Percentiles rank a stretch among this genome's conserved stretches.
Evolutionary conservation across 2,113 vertebrate species (phyloP).

Genomic region (Thinocorus orbignyianus): DNA sequence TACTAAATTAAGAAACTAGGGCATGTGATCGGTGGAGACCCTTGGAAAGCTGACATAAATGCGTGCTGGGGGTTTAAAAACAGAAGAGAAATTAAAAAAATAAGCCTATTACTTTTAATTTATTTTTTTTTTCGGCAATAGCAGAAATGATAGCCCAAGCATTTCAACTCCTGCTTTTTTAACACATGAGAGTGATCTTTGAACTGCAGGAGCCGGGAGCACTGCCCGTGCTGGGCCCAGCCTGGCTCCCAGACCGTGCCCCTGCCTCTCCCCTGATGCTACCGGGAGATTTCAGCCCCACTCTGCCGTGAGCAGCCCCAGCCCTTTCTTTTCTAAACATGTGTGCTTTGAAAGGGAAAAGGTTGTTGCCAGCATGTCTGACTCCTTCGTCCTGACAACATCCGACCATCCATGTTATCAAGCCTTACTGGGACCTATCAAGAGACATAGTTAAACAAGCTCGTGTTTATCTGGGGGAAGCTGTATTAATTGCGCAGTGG

Average conservation of each 20-base stretch:
- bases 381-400: conserved; percentile 82
- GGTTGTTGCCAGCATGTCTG: conserved; percentile 87
- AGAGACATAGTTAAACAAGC: conserved; percentile 86
- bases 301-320: conserved; percentile 64
- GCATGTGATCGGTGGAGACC: background rate
- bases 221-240: background rate
- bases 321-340: conserved; percentile 76
- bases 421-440: conserved; percentile 81
- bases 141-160: rapidly evolving
- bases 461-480: conserved; percentile 86
- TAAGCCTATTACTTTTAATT: background rate
- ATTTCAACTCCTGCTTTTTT: background rate
- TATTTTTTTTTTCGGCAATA: background rate
- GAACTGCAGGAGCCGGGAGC: background rate
- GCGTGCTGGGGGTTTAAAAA: background rate
- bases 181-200: background rate
- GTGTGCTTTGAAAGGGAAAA: conserved; percentile 74
- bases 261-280: conserved; percentile 17
- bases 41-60: background rate
- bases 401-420: conserved; percentile 87
- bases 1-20: conserved; percentile 47
- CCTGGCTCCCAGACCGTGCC: background rate
- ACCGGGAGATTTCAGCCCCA: conserved; percentile 58
- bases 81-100: background rate
- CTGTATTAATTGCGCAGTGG: conserved; percentile 81